These are phyloP conservation scores for Meloidogyne floridensis DNA, from an alignment of 1,140 invertebrate genomes.

Conservation along the genomic window DNA sequence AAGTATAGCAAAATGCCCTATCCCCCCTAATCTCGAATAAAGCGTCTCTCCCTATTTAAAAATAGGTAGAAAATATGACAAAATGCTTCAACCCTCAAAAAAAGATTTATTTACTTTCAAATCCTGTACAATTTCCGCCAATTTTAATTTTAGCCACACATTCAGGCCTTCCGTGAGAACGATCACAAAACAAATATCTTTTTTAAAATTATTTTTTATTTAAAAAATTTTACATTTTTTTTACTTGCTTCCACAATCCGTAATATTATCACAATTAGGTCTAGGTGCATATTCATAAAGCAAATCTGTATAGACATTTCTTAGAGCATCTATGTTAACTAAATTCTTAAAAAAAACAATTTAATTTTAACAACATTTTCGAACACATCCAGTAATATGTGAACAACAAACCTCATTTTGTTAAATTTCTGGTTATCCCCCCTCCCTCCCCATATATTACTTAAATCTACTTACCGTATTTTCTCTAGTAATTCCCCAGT, in stretches of 20 bases:
- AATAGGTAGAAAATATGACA: background rate
- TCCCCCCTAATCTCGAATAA: too few relatives aligned
- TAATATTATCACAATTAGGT: slow-evolving; percentile 46
- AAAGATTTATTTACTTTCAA: slow-evolving; percentile 21
- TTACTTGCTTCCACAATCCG: slow-evolving; percentile 60
- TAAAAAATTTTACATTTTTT: background rate
- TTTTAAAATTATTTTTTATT: slow-evolving; percentile 12
- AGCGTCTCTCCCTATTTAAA: too few relatives aligned
- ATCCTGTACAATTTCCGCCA: slow-evolving; percentile 51
- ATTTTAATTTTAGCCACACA: slow-evolving; percentile 58
- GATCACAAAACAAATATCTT: slow-evolving; percentile 61
- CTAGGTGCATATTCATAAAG: slow-evolving; percentile 60
- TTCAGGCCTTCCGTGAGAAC: slow-evolving; percentile 44
- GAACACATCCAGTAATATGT: too few relatives aligned
- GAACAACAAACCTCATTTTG: too few relatives aligned
- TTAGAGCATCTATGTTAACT: slow-evolving; percentile 60
- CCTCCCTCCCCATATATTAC: too few relatives aligned
- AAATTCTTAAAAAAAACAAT: slow-evolving; percentile 42
- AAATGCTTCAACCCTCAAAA: background rate
- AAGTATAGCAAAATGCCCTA: background rate
- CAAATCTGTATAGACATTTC: slow-evolving; percentile 62
- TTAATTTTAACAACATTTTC: background rate
- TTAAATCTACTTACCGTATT: too few relatives aligned
- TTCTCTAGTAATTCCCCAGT: too few relatives aligned
- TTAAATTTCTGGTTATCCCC: too few relatives aligned